Evolutionary conservation across 2,797 vertebrate genomes (phyloP), one percentile per base, ranked within the genome.

Genomic region (Lacerta agilis): DNA sequence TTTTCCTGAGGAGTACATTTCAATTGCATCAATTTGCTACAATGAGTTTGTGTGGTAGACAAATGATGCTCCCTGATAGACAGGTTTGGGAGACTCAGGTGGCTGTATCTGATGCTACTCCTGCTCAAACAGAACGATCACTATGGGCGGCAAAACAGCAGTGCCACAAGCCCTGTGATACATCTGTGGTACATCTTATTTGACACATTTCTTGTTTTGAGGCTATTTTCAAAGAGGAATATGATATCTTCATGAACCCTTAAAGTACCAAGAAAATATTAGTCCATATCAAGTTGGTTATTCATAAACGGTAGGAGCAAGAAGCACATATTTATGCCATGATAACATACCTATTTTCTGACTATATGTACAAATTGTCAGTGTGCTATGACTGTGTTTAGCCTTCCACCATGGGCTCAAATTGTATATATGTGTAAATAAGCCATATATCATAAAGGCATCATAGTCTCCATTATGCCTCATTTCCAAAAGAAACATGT

Each of bases 11-110:
- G 89, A 78, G 64, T 86, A 87, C 72, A 73, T 87, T 75, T 88
- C 90, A 83, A 3, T 91, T 86, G 0, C 58, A 83, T 76, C 88
- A 1, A 64, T 1, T 8, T 87, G 91, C 89, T 87, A 91, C 91
- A 90, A 2, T 33, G 43, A 18, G 38, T 75, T 79, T 75, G 29
- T 27, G 38, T 82, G 71, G 25, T 5, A 23, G 69, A 49, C 55
- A 33, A 64, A 45, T 25, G 27, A 36, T 18, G 38, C 38, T 75
- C 36, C 11, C 58, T 49, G 38, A 45, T 49, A n/a, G 55, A 82
- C 25, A 64, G 6, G 38, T 45, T 45, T 45, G 38, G 33, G 38
- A 64, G 17, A 36, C 38, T 33, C 23, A 49, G 55, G 49, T 87
- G 49, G 49, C 36, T 43, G 78, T 61, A 67, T 67, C 61, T 55